Evolutionary conservation across 1,140 invertebrate genomes (phyloP).

Genomic region (Heliconius eleuchia): DNA sequence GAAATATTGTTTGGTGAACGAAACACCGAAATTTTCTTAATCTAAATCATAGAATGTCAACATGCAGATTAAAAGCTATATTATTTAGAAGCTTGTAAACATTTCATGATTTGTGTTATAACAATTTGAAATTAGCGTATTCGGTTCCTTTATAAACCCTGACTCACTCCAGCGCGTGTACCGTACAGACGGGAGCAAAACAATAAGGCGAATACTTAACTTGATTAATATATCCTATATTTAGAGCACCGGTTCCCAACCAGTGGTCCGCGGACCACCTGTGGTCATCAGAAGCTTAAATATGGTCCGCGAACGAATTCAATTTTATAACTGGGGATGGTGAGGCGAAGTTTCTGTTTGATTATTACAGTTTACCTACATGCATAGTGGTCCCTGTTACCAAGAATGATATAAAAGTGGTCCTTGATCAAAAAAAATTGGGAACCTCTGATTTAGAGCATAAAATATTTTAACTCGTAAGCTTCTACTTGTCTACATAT

Average conservation of each 20-base stretch:
- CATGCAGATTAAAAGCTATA: constrained; percentile 1
- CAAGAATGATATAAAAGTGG: too few relatives aligned
- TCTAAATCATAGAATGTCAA: neutral
- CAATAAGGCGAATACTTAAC: neutral
- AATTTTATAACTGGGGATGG: too few relatives aligned
- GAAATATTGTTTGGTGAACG: neutral
- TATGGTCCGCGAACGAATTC: too few relatives aligned
- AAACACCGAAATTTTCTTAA: neutral
- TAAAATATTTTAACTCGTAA: neutral
- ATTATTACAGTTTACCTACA: too few relatives aligned
- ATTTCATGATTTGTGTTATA: neutral
- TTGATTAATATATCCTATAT: constrained; percentile 7
- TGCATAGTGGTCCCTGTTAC: too few relatives aligned
- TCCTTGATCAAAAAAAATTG: too few relatives aligned
- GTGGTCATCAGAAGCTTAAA: too few relatives aligned
- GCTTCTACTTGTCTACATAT: neutral
- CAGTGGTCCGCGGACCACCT: too few relatives aligned
- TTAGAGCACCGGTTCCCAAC: neutral
- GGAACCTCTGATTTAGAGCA: neutral
- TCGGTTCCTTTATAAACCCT: neutral
- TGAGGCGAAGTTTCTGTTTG: too few relatives aligned
- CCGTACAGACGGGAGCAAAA: neutral
- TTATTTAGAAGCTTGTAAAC: constrained; percentile 8
- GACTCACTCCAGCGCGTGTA: neutral
- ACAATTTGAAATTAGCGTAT: neutral